Evolutionary conservation across 2,797 vertebrate genomes (phyloP).

Genomic region (Coracias cyanogaster): DNA sequence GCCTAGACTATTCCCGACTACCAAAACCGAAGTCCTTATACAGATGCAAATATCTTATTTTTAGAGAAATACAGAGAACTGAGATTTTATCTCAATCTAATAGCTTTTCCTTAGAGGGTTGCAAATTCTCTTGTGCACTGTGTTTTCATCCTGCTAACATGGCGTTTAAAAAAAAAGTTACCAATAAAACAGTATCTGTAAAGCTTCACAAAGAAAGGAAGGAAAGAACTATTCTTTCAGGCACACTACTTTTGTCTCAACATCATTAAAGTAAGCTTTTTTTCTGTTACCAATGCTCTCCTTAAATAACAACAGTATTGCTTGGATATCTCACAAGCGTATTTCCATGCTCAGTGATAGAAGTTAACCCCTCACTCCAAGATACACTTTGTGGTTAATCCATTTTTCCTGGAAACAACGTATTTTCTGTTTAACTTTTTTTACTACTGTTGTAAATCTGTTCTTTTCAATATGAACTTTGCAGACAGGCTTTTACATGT

Average conservation of each 20-base stretch:
- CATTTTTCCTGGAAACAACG: not conserved
- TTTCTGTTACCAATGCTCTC: not conserved
- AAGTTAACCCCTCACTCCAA: not conserved
- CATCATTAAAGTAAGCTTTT: not conserved
- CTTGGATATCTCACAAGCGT: not conserved
- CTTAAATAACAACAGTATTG: not conserved
- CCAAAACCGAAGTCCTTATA: constrained; percentile 15
- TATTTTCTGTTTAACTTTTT: not conserved
- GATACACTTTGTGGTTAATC: not conserved
- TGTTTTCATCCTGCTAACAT: not conserved
- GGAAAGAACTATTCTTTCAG: not conserved
- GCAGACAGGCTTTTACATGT: not conserved
- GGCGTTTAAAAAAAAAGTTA: not conserved
- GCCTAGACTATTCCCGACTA: constrained; percentile 5
- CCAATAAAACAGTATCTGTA: not conserved
- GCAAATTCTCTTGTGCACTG: not conserved
- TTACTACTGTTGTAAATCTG: not conserved
- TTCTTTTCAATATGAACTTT: not conserved
- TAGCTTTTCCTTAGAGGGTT: not conserved
- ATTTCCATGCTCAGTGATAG: not conserved
- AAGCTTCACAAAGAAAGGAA: not conserved
- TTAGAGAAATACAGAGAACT: constrained; percentile 37
- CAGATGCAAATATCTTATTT: constrained; percentile 53
- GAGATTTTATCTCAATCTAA: constrained; percentile 24
- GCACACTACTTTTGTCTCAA: not conserved